A percentile compares a stretch with the other conserved stretches of the same genome.
phyloP scores from a whole-genome alignment of 2,797 vertebrate genomes.

The Dicrostonyx torquatus region DNA sequence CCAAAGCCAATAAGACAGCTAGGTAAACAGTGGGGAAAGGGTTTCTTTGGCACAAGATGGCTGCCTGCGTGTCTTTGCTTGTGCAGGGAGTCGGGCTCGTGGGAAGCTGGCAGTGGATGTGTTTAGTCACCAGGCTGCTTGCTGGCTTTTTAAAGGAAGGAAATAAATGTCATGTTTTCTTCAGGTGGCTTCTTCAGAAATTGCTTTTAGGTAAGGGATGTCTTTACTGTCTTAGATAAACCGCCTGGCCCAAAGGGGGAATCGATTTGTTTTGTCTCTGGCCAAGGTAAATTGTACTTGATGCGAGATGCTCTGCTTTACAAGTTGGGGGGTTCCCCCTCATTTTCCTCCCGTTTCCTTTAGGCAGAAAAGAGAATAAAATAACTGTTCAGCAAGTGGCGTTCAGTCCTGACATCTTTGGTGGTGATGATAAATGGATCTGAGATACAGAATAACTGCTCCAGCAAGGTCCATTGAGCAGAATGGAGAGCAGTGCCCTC shows the following conservation, averaged over 20 bases:
- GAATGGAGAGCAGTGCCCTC: slow-evolving; percentile 86
- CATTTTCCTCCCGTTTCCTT: slow-evolving; percentile 86
- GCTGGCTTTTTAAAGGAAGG: slow-evolving; percentile 77
- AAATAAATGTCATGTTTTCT: slow-evolving; percentile 82
- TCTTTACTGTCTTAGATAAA: slow-evolving; percentile 57
- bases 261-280: slow-evolving; percentile 66
- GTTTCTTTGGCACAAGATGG: not conserved
- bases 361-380: slow-evolving; percentile 83
- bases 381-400: slow-evolving; percentile 82
- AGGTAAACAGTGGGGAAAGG: slow-evolving; percentile 27
- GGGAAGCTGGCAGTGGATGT: not conserved
- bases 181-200: slow-evolving; percentile 75
- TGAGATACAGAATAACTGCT: slow-evolving; percentile 86
- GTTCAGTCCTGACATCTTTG: slow-evolving; percentile 84
- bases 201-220: slow-evolving; percentile 65
- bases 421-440: slow-evolving; percentile 87
- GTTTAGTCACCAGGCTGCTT: not conserved
- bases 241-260: slow-evolving; percentile 36
- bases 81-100: not conserved
- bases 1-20: slow-evolving; percentile 61
- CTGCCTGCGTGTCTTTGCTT: fast-evolving
- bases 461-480: slow-evolving; percentile 88
- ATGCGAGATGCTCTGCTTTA: slow-evolving; percentile 63
- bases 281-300: slow-evolving; percentile 67
- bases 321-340: slow-evolving; percentile 84